Conservation (phyloP, 2,797 vertebrate genomes). For the Hydrolagus colliei region DNA sequence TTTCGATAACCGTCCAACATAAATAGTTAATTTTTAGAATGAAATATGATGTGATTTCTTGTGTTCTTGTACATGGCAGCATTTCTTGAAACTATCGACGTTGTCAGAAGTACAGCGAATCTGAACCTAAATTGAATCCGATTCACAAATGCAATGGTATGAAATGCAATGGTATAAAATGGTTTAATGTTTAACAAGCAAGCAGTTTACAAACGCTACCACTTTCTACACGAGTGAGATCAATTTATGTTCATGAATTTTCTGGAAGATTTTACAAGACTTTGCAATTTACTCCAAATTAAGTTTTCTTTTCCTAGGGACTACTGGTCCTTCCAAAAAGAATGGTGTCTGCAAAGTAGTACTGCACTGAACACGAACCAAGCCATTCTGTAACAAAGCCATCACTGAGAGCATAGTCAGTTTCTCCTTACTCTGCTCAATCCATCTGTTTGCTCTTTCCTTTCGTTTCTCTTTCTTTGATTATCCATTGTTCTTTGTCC, state of each 20-base stretch:
- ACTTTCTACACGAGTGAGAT: not conserved
- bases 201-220: not conserved
- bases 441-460: not conserved
- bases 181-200: slow-evolving; percentile 19
- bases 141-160: slow-evolving; percentile 1
- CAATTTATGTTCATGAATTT: not conserved
- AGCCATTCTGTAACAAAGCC: not conserved
- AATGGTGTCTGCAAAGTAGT: not conserved
- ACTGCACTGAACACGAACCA: not conserved
- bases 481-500: not conserved
- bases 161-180: not conserved
- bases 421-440: not conserved
- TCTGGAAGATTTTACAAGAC: not conserved
- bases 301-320: not conserved
- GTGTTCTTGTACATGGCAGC: not conserved
- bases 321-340: not conserved
- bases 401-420: not conserved
- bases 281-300: not conserved
- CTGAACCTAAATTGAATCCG: slow-evolving; percentile 14
- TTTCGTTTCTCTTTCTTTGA: not conserved
- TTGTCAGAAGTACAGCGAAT: not conserved
- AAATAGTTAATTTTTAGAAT: slow-evolving; percentile 15
- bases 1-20: not conserved
- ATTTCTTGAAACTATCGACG: slow-evolving; percentile 1
- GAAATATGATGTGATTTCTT: not conserved